phyloP scores from a whole-genome alignment of 1,140 invertebrate genomes.

The Leptopilina boulardi region DNA sequence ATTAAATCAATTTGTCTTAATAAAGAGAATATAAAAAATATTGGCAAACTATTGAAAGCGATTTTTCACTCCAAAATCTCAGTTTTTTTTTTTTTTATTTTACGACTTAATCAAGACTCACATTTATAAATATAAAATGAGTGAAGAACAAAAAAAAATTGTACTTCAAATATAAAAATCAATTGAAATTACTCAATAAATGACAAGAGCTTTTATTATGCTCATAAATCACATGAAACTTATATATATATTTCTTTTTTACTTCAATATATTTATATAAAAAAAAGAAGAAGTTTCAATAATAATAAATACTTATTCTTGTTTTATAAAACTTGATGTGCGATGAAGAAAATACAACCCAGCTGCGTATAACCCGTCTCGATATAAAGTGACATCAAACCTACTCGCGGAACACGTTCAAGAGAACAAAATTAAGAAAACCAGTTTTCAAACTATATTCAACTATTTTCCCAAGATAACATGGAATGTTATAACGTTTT shows the following conservation, averaged over 20 bases:
- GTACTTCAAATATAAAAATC: background rate
- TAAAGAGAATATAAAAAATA: background rate
- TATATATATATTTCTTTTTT: background rate
- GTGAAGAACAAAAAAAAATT: background rate
- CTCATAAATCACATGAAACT: background rate
- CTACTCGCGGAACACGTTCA: background rate
- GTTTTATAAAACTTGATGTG: conserved; percentile 19
- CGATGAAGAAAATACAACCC: conserved; percentile 19
- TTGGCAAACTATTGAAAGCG: background rate
- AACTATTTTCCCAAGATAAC: background rate
- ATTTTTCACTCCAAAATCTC: background rate
- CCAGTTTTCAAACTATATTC: background rate
- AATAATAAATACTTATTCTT: conserved; percentile 1
- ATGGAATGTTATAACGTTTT: background rate
- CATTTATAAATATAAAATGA: background rate
- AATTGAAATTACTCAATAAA: background rate
- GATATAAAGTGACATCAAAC: conserved; percentile 22
- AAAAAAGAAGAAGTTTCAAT: background rate
- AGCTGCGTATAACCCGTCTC: background rate
- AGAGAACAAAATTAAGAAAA: conserved; percentile 26
- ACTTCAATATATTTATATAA: too few species aligned
- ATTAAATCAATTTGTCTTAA: background rate
- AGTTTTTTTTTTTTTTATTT: background rate
- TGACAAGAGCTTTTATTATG: background rate
- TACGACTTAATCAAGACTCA: background rate